These are phyloP conservation scores for Eumacrocentrus americanus DNA, from an alignment of 2,888 invertebrate species.

Conservation along the genomic window DNA sequence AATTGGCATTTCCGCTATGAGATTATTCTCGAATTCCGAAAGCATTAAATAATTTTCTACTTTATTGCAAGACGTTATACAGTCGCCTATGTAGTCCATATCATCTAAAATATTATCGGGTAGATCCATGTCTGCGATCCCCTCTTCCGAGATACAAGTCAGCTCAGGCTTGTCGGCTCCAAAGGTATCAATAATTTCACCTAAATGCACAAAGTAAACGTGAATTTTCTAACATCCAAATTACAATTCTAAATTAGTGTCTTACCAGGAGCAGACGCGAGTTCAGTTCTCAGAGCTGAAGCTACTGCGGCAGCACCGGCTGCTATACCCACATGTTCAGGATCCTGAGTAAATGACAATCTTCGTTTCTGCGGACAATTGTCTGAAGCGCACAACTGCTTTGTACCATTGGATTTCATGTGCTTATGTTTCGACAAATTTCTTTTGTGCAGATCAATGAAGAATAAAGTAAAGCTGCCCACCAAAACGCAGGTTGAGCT, in stretches of 20 bases:
- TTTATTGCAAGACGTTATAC: conserved; percentile 85
- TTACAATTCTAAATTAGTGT: background rate
- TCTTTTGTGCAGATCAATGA: conserved; percentile 79
- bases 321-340: conserved; percentile 65
- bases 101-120: conserved; percentile 81
- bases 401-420: conserved; percentile 67
- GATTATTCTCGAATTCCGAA: conserved; percentile 84
- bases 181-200: conserved; percentile 45
- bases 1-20: conserved; percentile 79
- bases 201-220: conserved; percentile 30
- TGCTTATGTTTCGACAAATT: conserved; percentile 75
- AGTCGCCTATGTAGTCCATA: conserved; percentile 80
- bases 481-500: conserved; percentile 79
- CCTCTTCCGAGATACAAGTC: conserved; percentile 85
- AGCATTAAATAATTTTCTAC: conserved; percentile 86
- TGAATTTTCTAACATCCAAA: background rate
- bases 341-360: conserved; percentile 68
- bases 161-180: conserved; percentile 72
- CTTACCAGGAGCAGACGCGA: conserved; percentile 54
- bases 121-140: conserved; percentile 81
- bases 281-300: conserved; percentile 66
- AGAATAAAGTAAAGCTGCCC: conserved; percentile 78
- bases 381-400: conserved; percentile 66
- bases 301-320: conserved; percentile 68
- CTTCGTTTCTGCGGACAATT: conserved; percentile 66